These are phyloP conservation scores for Halcyon leucocephala DNA, from an alignment of 2,797 vertebrate species.

Conservation along the genomic window DNA sequence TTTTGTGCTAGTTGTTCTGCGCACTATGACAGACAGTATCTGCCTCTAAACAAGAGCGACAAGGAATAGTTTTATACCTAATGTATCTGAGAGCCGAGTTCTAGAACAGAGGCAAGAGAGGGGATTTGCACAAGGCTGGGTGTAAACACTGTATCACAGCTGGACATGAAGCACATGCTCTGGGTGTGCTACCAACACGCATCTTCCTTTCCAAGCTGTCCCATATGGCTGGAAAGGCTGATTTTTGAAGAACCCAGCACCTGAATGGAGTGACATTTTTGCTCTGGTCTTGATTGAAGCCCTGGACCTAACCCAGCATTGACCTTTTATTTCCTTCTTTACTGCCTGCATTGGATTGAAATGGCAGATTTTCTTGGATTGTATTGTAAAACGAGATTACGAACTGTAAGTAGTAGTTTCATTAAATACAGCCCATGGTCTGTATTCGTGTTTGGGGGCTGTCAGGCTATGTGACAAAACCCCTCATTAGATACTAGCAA, in stretches of 20 bases:
- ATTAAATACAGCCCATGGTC: background rate
- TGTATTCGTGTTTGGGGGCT: background rate
- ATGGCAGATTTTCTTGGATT: background rate
- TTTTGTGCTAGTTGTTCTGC: background rate
- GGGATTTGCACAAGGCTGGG: background rate
- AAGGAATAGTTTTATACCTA: background rate
- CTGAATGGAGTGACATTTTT: background rate
- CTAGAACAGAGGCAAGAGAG: background rate
- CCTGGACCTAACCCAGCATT: background rate
- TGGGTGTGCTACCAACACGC: background rate
- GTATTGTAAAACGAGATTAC: background rate
- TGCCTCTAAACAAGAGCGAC: background rate
- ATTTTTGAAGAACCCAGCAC: background rate
- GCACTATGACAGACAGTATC: background rate
- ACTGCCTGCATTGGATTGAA: background rate
- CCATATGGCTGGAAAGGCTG: background rate
- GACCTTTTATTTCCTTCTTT: background rate
- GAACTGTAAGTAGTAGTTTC: background rate
- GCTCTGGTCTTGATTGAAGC: background rate
- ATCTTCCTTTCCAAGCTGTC: background rate
- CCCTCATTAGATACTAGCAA: background rate
- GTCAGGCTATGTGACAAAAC: background rate
- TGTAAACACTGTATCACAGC: background rate
- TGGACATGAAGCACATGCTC: background rate
- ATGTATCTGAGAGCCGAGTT: background rate